Evolutionary conservation across 2,113 vertebrate species (phyloP).

Genomic region (Galbula dea): DNA sequence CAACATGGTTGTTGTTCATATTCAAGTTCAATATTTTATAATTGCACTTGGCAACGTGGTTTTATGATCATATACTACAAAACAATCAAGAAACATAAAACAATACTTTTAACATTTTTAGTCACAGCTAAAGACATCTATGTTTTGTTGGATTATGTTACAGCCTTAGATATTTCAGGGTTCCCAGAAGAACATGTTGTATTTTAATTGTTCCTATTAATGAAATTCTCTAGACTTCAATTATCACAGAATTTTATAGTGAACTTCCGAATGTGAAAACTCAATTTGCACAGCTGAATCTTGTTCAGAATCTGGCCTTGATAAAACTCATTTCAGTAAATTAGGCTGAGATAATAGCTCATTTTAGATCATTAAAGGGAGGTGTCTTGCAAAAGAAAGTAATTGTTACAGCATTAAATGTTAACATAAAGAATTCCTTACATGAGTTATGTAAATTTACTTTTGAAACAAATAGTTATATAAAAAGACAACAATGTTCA

Average conservation of each 20-base stretch:
- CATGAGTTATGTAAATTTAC: background rate
- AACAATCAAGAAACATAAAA: constrained; percentile 53
- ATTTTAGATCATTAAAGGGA: background rate
- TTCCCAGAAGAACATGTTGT: background rate
- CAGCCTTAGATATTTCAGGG: background rate
- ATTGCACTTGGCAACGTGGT: constrained; percentile 36
- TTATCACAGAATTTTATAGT: background rate
- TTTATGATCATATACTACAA: constrained; percentile 46
- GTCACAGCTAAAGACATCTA: background rate
- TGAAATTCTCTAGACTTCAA: background rate
- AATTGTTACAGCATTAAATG: background rate
- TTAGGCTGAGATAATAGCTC: background rate
- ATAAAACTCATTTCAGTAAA: background rate
- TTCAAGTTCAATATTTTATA: constrained; percentile 33
- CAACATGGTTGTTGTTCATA: constrained; percentile 41
- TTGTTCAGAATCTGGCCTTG: background rate
- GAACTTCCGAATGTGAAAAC: background rate
- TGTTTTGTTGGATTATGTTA: background rate
- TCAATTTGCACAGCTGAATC: background rate
- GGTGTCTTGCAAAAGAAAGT: background rate
- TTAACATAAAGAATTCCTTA: background rate
- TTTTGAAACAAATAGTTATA: background rate
- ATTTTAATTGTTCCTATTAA: constrained; percentile 26
- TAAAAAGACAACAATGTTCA: background rate
- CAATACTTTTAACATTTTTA: constrained; percentile 21